Evolutionary conservation across 2,888 invertebrate genomes (phyloP), one percentile per base, ranked within the genome.

Genomic region (Brachypalpus laphriformis): DNA sequence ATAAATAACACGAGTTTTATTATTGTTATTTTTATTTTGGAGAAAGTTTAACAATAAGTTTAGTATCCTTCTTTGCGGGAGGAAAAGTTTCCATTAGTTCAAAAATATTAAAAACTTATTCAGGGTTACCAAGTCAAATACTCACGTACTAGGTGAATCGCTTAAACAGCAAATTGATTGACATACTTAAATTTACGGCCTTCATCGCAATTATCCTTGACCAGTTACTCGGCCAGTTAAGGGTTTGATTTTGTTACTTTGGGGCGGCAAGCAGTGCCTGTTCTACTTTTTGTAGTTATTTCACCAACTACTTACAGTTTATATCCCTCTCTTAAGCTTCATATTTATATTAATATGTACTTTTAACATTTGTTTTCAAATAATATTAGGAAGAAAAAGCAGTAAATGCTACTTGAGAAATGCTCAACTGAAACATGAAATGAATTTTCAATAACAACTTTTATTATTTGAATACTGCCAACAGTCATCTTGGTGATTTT

Each of bases 221-320:
- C n/a, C 11, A 37, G 42, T 45, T 70, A 25, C 25, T 68, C 3
- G 20, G 16, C 14, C 5, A 20, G 49, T 57, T 47, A 47, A 47
- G 40, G 37, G 49, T 72, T 37, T 72, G 71, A 72, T 59, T 72
- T 72, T 51, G 18, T 49, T 25, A 28, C 59, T 47, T 49, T 72
- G 71, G 57, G 11, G 8, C 0, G 28, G 9, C 7, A 18, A 45
- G n/a, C 25, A 16, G 16, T 28, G 34, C n/a, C 14, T 42, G n/a
- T 25, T 25, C 6, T 16, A 25, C 9, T 42, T 16, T 16, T 34
- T 16, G 31, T 31, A 28, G 51, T 51, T 28, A 6, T 51, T 14
- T 28, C 3, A 14, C 6, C 40, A 11, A 9, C 34, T 34, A 34
- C 9, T 34, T 11, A 11, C 11, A 9, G 34, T 34, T 11, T 34